Percentiles rank a stretch among this genome's conserved stretches.
Evolutionary conservation across 1,140 invertebrate species (phyloP).

Genomic region (Pollicipes pollicipes): DNA sequence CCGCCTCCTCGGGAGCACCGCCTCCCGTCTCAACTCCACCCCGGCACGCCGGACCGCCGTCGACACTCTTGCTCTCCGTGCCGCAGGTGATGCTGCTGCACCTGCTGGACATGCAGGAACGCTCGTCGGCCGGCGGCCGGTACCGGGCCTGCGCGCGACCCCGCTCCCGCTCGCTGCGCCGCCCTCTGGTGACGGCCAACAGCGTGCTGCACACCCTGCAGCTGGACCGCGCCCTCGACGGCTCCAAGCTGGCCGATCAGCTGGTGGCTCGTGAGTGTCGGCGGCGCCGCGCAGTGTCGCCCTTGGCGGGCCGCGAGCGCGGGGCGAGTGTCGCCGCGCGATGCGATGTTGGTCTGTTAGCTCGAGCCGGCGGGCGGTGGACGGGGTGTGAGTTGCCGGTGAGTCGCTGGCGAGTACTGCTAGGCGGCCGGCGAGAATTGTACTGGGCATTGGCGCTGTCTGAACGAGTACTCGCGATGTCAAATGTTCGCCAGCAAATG

Average conservation of each 20-base stretch:
- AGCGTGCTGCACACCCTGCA: conserved; percentile 21
- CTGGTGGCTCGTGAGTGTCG: neutral
- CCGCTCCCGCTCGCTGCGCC: conserved; percentile 17
- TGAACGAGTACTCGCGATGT: no score
- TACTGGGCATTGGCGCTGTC: no score
- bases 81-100: conserved; percentile 35
- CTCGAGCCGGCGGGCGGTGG: neutral
- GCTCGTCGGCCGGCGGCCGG: conserved; percentile 8
- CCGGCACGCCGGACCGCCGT: no score
- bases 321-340: neutral
- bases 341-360: neutral
- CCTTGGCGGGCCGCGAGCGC: neutral
- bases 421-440: no score
- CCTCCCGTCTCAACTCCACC: no score
- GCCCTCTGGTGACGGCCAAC: conserved; percentile 12
- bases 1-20: no score
- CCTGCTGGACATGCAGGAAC: conserved; percentile 33
- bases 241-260: neutral
- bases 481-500: no score
- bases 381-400: neutral
- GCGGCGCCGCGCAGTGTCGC: neutral
- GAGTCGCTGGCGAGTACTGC: no score
- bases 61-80: no score
- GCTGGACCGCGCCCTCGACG: conserved; percentile 16
- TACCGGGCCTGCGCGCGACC: conserved; percentile 13